A percentile compares a stretch with the other conserved stretches of the same genome.
phyloP scores from a whole-genome alignment of 2,797 vertebrate genomes.

The Astyanax mexicanus region DNA sequence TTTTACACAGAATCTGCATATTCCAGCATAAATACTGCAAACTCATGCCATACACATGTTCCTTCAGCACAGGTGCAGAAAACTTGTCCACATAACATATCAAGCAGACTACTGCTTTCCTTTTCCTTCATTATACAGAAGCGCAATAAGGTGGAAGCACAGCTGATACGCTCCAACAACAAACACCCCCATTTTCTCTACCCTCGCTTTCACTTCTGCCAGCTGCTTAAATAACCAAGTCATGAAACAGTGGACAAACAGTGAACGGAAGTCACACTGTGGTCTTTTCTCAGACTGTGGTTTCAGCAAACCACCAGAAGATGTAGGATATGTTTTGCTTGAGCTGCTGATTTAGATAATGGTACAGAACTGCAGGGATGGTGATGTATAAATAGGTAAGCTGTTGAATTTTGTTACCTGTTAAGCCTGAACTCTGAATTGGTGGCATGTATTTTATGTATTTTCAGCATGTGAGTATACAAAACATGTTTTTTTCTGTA shows the following conservation, averaged over 20 bases:
- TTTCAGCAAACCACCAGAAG: not conserved
- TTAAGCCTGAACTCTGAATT: no score
- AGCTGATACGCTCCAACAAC: not conserved
- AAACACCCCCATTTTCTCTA: not conserved
- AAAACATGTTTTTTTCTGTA: no score
- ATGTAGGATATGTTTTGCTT: no score
- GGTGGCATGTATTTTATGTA: not conserved
- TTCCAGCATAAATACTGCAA: not conserved
- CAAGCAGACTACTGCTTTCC: not conserved
- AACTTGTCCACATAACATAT: not conserved
- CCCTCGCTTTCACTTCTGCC: not conserved
- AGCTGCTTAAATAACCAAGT: not conserved
- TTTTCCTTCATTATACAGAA: not conserved
- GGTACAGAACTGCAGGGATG: not conserved
- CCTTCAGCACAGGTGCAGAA: slow-evolving; percentile 2
- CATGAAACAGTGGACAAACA: not conserved
- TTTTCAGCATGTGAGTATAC: not conserved
- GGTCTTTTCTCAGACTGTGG: not conserved
- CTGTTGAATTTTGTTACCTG: not conserved
- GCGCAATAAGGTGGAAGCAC: not conserved
- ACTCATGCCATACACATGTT: not conserved
- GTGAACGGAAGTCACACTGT: not conserved
- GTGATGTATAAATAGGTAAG: not conserved
- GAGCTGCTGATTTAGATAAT: not conserved
- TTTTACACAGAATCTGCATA: not conserved